A percentile compares a stretch with the other conserved stretches of the same genome.
Conservation (phyloP, 2,888 invertebrate genomes). For the Drosophila bunnanda region DNA sequence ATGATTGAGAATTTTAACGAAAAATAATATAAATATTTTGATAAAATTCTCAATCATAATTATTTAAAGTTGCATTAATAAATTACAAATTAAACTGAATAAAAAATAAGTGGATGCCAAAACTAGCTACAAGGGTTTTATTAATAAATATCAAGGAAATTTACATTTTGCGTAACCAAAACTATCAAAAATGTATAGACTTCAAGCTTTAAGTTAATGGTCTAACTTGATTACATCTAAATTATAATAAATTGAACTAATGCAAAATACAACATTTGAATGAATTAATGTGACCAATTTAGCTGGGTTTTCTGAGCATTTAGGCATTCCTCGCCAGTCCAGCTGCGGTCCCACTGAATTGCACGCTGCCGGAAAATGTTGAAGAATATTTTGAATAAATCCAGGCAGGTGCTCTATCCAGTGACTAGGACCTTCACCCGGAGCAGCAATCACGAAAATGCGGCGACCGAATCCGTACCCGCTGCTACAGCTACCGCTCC, state of each 20-base stretch:
- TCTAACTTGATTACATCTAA: not conserved
- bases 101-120: not conserved
- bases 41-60: slow-evolving; percentile 32
- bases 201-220: not conserved
- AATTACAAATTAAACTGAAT: slow-evolving; percentile 9
- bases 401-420: slow-evolving; percentile 62
- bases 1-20: slow-evolving; percentile 33
- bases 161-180: not conserved
- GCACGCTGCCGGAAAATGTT: slow-evolving; percentile 68
- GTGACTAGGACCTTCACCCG: slow-evolving; percentile 57
- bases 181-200: too few species aligned
- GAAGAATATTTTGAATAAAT: slow-evolving; percentile 76
- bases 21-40: slow-evolving; percentile 5
- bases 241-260: not conserved
- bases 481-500: not conserved
- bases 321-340: slow-evolving; percentile 8
- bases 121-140: not conserved
- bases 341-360: slow-evolving; percentile 26
- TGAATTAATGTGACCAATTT: not conserved
- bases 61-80: slow-evolving; percentile 6
- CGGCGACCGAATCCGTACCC: slow-evolving; percentile 21
- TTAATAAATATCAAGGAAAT: not conserved
- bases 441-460: slow-evolving; percentile 35
- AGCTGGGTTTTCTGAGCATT: too few species aligned
- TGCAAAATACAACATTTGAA: not conserved